phyloP scores from a whole-genome alignment of 2,797 vertebrate species.

The Lutra lutra region DNA sequence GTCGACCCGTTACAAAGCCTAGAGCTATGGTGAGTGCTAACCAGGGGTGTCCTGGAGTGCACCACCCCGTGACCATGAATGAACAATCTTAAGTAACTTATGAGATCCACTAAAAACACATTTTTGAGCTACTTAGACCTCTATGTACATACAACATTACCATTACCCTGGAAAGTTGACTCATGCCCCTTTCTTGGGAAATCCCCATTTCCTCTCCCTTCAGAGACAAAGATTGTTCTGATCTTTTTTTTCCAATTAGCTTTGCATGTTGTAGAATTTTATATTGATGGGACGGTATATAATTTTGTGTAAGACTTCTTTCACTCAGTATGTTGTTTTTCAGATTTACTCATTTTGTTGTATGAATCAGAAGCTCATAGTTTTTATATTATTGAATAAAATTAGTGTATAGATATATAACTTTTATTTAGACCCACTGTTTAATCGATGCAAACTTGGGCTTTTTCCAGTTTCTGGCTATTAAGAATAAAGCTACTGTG shows the following conservation, averaged over 20 bases:
- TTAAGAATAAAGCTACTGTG: neutral
- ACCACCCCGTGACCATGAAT: neutral
- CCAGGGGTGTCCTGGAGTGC: neutral
- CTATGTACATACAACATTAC: neutral
- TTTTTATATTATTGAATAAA: neutral
- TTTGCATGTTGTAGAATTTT: neutral
- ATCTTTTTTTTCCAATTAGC: neutral
- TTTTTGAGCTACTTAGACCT: neutral
- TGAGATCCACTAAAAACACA: neutral
- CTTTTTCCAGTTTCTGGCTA: neutral
- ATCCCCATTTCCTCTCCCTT: neutral
- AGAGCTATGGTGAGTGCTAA: neutral
- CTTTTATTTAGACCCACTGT: neutral
- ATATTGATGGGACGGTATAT: neutral
- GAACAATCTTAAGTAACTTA: neutral
- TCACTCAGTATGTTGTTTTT: constrained; percentile 5
- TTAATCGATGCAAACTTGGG: neutral
- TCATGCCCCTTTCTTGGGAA: neutral
- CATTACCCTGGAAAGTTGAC: neutral
- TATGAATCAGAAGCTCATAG: neutral
- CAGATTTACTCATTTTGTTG: neutral
- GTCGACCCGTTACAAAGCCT: neutral
- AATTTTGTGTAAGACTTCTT: neutral
- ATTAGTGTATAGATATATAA: neutral
- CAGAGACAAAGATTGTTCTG: neutral